Evolutionary conservation across 2,797 vertebrate species (phyloP).

Genomic region (Erpetoichthys calabaricus): DNA sequence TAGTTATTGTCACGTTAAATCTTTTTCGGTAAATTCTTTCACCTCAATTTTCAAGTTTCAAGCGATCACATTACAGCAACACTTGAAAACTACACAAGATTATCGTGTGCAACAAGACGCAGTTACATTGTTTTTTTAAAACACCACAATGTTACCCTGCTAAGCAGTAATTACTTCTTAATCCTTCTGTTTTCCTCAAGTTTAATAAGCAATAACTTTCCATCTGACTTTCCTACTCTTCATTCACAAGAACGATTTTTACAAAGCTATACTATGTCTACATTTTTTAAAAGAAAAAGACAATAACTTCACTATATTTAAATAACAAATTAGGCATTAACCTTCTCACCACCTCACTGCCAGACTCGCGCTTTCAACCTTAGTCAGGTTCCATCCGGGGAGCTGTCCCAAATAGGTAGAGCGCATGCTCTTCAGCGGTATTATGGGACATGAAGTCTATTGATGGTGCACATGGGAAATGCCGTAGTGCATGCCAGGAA

Average conservation of each 20-base stretch:
- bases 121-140: not conserved
- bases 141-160: not conserved
- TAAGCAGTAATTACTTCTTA: not conserved
- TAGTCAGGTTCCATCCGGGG: conserved; percentile 47
- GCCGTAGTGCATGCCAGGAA: no score
- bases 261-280: not conserved
- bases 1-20: not conserved
- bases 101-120: no score
- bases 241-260: not conserved
- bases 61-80: no score
- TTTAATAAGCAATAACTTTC: not conserved
- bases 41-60: not conserved
- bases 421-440: conserved; percentile 6
- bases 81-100: no score
- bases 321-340: conserved; percentile 18
- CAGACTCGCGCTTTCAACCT: conserved; percentile 44
- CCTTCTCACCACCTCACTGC: conserved; percentile 51
- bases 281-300: not conserved
- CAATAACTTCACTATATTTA: not conserved
- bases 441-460: conserved; percentile 11
- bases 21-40: not conserved
- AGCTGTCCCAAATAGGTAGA: conserved; percentile 28
- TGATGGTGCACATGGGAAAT: not conserved
- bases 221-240: not conserved
- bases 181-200: not conserved